phyloP scores from a whole-genome alignment of 2,797 vertebrate species.

The Remorina albescens region DNA sequence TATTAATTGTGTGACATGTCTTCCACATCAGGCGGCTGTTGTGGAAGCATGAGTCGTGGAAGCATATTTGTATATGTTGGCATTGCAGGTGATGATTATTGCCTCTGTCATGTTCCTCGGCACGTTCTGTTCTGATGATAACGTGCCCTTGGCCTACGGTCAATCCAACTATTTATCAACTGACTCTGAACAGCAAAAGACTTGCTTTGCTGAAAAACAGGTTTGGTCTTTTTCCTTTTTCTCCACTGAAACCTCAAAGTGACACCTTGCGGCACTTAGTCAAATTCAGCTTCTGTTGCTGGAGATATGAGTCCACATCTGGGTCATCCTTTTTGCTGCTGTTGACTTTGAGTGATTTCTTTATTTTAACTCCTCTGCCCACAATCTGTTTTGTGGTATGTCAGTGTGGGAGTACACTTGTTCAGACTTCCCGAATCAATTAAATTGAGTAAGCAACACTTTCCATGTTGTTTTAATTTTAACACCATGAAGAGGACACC shows the following conservation, averaged over 20 bases:
- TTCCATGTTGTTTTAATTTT: background rate
- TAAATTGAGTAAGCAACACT: background rate
- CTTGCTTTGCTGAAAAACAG: slow-evolving; percentile 10
- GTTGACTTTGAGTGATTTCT: background rate
- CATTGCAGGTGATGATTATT: slow-evolving; percentile 16
- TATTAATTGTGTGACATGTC: slow-evolving; percentile 11
- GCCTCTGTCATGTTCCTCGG: slow-evolving; percentile 31
- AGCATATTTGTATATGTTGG: background rate
- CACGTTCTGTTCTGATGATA: slow-evolving; percentile 26
- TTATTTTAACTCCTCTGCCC: background rate
- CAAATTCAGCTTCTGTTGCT: slow-evolving; percentile 27
- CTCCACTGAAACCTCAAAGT: slow-evolving; percentile 23
- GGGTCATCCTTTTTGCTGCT: slow-evolving; percentile 7
- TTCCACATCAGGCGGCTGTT: background rate
- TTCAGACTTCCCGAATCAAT: background rate
- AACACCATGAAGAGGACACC: background rate
- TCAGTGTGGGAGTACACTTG: background rate
- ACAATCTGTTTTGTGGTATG: background rate
- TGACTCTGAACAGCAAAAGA: slow-evolving; percentile 18
- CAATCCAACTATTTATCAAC: slow-evolving; percentile 39
- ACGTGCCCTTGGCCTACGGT: slow-evolving; percentile 29
- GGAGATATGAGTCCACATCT: slow-evolving; percentile 17
- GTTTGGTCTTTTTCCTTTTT: background rate
- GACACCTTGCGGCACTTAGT: slow-evolving; percentile 16
- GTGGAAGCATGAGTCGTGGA: slow-evolving; percentile 4